These are phyloP conservation scores for Gadus macrocephalus DNA, from an alignment of 2,113 vertebrate genomes.

Conservation along the genomic window DNA sequence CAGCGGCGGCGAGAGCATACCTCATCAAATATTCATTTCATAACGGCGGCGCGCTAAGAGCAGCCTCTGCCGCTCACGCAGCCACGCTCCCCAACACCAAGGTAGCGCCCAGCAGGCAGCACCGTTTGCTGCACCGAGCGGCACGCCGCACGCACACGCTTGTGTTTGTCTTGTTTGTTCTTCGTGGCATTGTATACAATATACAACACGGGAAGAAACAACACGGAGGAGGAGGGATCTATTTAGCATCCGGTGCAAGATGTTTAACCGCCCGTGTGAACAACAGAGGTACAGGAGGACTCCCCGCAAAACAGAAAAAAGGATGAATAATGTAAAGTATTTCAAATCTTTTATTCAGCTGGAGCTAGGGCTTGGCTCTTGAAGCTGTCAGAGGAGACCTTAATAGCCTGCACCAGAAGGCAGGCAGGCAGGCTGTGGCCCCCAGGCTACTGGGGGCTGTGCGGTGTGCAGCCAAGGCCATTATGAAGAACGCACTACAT, in stretches of 20 bases:
- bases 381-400: constrained; percentile 60
- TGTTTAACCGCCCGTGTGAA: too few species aligned
- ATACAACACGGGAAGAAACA: constrained; percentile 26
- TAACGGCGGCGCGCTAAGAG: constrained; percentile 69
- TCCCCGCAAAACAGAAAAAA: not conserved
- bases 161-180: constrained; percentile 7
- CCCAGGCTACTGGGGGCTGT: constrained; percentile 39
- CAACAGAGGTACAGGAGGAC: too few species aligned
- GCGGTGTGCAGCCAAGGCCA: constrained; percentile 53
- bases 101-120: constrained; percentile 1
- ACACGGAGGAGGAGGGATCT: constrained; percentile 25
- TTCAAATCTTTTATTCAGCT: constrained; percentile 62
- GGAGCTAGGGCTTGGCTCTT: constrained; percentile 39
- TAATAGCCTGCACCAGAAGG: constrained; percentile 60
- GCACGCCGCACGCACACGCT: constrained; percentile 1
- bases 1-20: constrained; percentile 65
- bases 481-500: constrained; percentile 66
- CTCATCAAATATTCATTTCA: constrained; percentile 82
- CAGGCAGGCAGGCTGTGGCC: constrained; percentile 38
- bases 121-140: constrained; percentile 18
- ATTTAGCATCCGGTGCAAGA: constrained; percentile 8
- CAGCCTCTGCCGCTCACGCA: constrained; percentile 19
- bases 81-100: too few species aligned
- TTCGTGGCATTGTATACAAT: constrained; percentile 29
- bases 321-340: constrained; percentile 67